Evolutionary conservation across 2,888 invertebrate species (phyloP), one percentile per base, ranked within the genome.

Genomic region (Drosophila subquinaria): DNA sequence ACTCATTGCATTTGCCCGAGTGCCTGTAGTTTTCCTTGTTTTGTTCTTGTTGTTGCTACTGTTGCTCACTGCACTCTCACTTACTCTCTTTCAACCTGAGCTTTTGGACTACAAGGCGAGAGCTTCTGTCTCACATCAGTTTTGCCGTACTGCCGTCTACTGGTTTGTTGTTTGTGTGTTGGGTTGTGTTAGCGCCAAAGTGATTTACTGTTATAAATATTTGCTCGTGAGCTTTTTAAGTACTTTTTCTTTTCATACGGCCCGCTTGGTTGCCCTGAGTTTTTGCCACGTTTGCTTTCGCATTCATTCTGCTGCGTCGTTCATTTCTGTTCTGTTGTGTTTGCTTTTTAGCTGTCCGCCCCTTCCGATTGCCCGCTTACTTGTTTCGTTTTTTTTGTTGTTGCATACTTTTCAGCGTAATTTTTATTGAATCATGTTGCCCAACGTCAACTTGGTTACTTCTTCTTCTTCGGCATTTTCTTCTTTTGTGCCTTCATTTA

Each of bases 131-230:
- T 36, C 40, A 11, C 38, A 42, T 55, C 55, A 13, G 35, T 3
- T 35, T 10, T 35, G 50, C 13, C 10, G 30, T 15, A 35, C 35
- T 36, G 47, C 38, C 38, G 59, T 60, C 23, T 40, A 30, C n/a
- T 23, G 9, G 62, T n/a, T 30, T 40, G 42, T 42, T 55, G 50
- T 35, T 40, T 64, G 38, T 62, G 51, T 61, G 71, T 52, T 60
- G 53, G 62, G 36, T 56, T 83, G 73, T 73, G 73, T 81, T 69
- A 85, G 89, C 79, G 82, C 86, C 81, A 89, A 87, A 87, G 88
- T 87, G 89, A 87, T 87, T 87, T 87, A 88, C 89, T 85, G 82
- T 88, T 87, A 88, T 85, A 89, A 89, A 89, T 87, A 88, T 87
- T 89, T 87, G 87, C 82, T 85, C 69, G 82, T 81, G 79, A 85